Base-by-base conservation (phyloP, 2,888 invertebrate genomes). In the Phyllotreta striolata region DNA sequence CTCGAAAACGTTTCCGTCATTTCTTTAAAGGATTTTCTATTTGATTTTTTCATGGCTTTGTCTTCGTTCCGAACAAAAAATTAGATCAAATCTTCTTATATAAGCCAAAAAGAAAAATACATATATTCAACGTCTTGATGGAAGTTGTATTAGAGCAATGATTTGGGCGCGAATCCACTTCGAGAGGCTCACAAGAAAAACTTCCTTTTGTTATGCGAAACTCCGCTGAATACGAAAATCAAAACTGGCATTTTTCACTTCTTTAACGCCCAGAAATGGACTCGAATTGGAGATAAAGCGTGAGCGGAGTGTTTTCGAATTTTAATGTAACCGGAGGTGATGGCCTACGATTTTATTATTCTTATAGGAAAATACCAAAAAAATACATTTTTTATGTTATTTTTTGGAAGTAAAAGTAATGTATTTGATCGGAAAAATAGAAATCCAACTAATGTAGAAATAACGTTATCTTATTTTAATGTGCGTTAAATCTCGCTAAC, bases 111-210 rank as follows among this genome's bases (percentile, higher is more conserved):
- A 56, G 44, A 56, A 46, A 38, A 56, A 46, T 56, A 46, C 46
- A 56, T 56, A 46, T 44, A 56, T 56, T 35, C 46, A 46, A 46
- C 56, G 39, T 56, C 56, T 56, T 56, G 46, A 56, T 56, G 56
- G 37, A 39, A 38, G 46, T 43, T 14, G 46, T 43, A 56, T 56
- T 56, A 56, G 46, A 43, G 46, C 38, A 56, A 56, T 56, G 56
- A 56, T 56, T 56, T 56, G 56, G 56, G 56, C 35, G 56, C 14
- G 46, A 35, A 56, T 56, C 14, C 56, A 56, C 56, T 46, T 56
- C 37, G 24, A 43, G 10, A 56, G 38, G 52, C 6, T 24, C 24
- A 52, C 37, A 35, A 38, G 38, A 46, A 56, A 56, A 56, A 56
- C 7, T 10, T 38, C 44, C 46, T 35, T 12, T 56, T 56, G 56